These are phyloP conservation scores for Bovichtus variegatus DNA, from an alignment of 2,797 vertebrate genomes.

Conservation along the genomic window DNA sequence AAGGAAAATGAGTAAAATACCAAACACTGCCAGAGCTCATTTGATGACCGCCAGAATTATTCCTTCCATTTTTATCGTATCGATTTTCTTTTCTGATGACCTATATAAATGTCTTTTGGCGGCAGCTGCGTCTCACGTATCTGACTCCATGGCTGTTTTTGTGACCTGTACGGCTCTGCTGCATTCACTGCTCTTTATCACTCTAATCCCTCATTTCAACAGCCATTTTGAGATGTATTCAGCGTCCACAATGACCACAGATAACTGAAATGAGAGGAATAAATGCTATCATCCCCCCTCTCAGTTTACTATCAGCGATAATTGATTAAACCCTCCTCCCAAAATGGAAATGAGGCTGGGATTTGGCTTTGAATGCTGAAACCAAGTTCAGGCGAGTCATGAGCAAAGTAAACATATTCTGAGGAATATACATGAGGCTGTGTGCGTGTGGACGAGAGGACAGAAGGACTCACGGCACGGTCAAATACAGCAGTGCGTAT, in stretches of 20 bases:
- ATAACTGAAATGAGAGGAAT: constrained; percentile 67
- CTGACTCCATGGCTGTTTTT: constrained; percentile 41
- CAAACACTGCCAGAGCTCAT: constrained; percentile 27
- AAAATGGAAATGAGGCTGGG: constrained; percentile 43
- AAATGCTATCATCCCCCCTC: constrained; percentile 46
- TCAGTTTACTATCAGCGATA: constrained; percentile 55
- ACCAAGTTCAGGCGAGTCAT: constrained; percentile 34
- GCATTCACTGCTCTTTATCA: constrained; percentile 62
- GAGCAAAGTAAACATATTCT: not conserved
- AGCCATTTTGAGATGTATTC: constrained; percentile 65
- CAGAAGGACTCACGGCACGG: constrained; percentile 6
- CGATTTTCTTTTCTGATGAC: constrained; percentile 71
- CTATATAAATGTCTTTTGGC: constrained; percentile 62
- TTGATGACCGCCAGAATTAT: constrained; percentile 60
- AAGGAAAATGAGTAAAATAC: constrained; percentile 52
- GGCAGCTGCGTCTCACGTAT: constrained; percentile 58
- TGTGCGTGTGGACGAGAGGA: not conserved
- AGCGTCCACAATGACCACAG: constrained; percentile 56
- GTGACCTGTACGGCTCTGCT: constrained; percentile 38
- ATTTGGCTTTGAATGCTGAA: constrained; percentile 44
- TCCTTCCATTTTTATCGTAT: constrained; percentile 59
- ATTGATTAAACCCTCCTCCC: constrained; percentile 56
- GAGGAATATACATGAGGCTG: constrained; percentile 4
- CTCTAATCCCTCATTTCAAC: constrained; percentile 77
- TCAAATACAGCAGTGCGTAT: constrained; percentile 35